phyloP scores from a whole-genome alignment of 2,113 vertebrate species.

The Opisthocomus hoazin region DNA sequence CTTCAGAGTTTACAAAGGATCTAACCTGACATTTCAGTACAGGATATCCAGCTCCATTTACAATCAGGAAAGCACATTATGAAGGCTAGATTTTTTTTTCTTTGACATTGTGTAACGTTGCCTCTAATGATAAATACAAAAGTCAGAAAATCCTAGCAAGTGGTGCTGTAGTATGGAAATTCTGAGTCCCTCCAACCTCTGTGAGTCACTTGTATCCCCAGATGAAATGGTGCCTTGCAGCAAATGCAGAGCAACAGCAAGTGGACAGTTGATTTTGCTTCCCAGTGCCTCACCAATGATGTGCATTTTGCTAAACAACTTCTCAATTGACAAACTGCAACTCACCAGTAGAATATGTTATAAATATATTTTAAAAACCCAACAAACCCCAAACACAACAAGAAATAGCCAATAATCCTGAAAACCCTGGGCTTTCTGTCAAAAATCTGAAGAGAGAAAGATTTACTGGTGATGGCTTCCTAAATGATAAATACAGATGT shows the following conservation, averaged over 20 bases:
- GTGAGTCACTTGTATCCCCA: constrained; percentile 61
- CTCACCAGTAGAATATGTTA: constrained; percentile 2
- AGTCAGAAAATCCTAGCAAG: constrained; percentile 59
- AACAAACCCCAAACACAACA: neutral
- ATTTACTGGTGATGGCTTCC: neutral
- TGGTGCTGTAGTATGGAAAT: constrained; percentile 47
- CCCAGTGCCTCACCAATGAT: neutral
- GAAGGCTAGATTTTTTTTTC: neutral
- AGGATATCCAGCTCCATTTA: constrained; percentile 40
- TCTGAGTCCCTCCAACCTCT: constrained; percentile 46
- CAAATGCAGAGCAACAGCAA: constrained; percentile 45
- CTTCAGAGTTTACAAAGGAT: constrained; percentile 55
- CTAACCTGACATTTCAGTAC: constrained; percentile 26
- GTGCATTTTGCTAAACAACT: constrained; percentile 42
- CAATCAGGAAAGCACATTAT: constrained; percentile 32
- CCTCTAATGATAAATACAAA: constrained; percentile 65
- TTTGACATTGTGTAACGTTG: constrained; percentile 34
- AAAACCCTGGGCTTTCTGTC: neutral
- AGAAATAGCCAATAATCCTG: neutral
- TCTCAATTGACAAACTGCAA: constrained; percentile 17
- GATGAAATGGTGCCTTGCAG: constrained; percentile 40
- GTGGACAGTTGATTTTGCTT: constrained; percentile 36
- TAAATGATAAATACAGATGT: constrained; percentile 48
- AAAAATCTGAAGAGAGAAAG: neutral
- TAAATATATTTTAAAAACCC: neutral